Evolutionary conservation across 2,797 vertebrate species (phyloP).

Genomic region (Peromyscus aztecus): DNA sequence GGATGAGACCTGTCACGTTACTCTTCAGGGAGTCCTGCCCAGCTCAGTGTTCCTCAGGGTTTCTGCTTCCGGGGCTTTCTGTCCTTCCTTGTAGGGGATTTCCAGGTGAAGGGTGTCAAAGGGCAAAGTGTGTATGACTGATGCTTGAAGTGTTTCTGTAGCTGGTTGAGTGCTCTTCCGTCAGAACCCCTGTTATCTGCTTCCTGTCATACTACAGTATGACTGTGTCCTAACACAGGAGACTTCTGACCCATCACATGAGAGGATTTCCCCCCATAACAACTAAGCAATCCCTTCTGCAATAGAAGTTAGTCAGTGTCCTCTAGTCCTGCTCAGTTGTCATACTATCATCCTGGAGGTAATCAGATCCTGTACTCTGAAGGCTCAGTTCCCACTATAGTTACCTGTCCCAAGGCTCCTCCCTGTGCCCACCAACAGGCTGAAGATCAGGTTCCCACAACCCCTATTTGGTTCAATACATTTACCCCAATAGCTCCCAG

Average conservation of each 20-base stretch:
- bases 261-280: not conserved
- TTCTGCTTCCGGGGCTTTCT: not conserved
- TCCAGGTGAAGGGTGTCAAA: not conserved
- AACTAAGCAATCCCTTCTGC: not conserved
- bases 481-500: not conserved
- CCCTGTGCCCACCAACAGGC: not conserved
- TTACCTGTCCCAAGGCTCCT: not conserved
- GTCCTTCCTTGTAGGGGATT: not conserved
- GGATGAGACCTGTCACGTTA: not conserved
- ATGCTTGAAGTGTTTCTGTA: conserved; percentile 4
- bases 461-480: not conserved
- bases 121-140: not conserved
- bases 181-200: not conserved
- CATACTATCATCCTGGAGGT: not conserved
- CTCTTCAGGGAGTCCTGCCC: not conserved
- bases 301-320: not conserved
- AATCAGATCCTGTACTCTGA: no score
- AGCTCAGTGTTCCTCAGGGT: not conserved
- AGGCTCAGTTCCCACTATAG: not conserved
- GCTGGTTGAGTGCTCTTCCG: not conserved
- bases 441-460: not conserved
- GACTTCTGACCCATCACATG: not conserved
- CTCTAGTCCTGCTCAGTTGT: not conserved
- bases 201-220: not conserved
- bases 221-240: not conserved